Base-by-base conservation (phyloP, 2,113 vertebrate genomes). In the Egretta garzetta region DNA sequence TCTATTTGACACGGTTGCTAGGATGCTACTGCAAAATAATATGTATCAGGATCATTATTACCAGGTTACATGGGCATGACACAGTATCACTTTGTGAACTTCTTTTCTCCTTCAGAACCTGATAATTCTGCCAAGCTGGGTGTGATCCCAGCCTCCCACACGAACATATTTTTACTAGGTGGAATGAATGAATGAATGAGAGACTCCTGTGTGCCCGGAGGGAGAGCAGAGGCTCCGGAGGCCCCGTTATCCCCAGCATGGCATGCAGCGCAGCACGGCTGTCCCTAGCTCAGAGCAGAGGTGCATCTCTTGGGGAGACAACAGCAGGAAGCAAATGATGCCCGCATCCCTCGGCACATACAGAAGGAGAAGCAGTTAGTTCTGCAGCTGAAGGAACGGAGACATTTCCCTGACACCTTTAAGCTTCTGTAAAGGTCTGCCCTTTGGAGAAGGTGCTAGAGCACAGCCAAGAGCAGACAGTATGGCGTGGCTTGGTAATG, bases 171-270 rank as follows among this genome's bases (percentile, higher is more conserved):
- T 60, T 63, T 41, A n/a, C 66, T 17, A 60, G 52, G 33, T 47
- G 56, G 37, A 80, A 75, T 37, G 71, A 47, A 35, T 8, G 62
- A 32, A 50, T 28, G 72, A 52, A 53, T 13, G 39, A 11, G 56
- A 71, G 56, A 21, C 4, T 67, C 41, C 24, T 14, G 10, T 7
- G 4, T 7, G 50, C 28, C 53, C 4, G 2, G 19, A 63, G 49
- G 37, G 39, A 63, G 52, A 43, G 28, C 59, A 41, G 63, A 76
- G 35, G 39, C 7, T 11, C 5, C 0, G 3, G 82, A 76, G 13
- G 39, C 6, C 20, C 67, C 0, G 0, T 6, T 62, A 24, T 21
- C 43, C 56, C 43, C 0, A 1, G 35, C 33, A 21, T 0, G 0
- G 32, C 0, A 2, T 14, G 16, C 35, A 60, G 89, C 1, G 1